Conservation (phyloP, 2,797 vertebrate species). For the Champsocephalus esox region DNA sequence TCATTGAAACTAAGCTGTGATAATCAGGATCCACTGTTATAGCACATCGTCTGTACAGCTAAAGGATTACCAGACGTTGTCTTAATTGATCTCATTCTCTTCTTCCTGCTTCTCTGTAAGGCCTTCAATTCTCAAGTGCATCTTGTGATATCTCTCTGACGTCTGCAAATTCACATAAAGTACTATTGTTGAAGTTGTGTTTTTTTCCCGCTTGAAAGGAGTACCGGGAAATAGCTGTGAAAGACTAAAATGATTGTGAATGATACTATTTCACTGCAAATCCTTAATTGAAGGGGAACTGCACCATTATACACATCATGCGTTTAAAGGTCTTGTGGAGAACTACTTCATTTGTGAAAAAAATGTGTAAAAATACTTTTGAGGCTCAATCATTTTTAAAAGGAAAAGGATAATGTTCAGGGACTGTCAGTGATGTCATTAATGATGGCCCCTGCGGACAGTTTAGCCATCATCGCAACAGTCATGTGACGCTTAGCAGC, state of each 20-base stretch:
- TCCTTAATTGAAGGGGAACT: too few relatives aligned
- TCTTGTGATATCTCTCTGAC: conserved; percentile 47
- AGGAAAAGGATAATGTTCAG: too few relatives aligned
- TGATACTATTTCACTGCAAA: too few relatives aligned
- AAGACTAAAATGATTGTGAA: conserved; percentile 12
- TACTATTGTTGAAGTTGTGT: conserved; percentile 19
- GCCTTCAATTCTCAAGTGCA: conserved; percentile 46
- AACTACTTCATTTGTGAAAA: too few relatives aligned
- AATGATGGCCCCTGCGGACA: too few relatives aligned
- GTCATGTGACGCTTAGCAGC: too few relatives aligned
- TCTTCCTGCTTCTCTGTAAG: conserved; percentile 59
- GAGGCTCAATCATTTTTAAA: too few relatives aligned
- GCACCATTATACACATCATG: too few relatives aligned
- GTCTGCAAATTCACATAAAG: conserved; percentile 41
- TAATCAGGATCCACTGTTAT: conserved; percentile 52
- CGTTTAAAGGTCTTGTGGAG: too few relatives aligned
- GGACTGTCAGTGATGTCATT: too few relatives aligned
- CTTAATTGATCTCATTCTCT: conserved; percentile 83
- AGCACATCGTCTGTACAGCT: conserved; percentile 56
- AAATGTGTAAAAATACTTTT: too few relatives aligned
- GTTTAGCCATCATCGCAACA: too few relatives aligned
- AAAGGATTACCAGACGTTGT: conserved; percentile 73
- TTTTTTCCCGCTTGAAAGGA: conserved; percentile 8
- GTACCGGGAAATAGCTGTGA: conserved; percentile 9
- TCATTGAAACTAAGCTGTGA: conserved; percentile 70